These are phyloP conservation scores for Silurus glanis DNA, from an alignment of 2,113 vertebrate genomes.

Conservation along the genomic window DNA sequence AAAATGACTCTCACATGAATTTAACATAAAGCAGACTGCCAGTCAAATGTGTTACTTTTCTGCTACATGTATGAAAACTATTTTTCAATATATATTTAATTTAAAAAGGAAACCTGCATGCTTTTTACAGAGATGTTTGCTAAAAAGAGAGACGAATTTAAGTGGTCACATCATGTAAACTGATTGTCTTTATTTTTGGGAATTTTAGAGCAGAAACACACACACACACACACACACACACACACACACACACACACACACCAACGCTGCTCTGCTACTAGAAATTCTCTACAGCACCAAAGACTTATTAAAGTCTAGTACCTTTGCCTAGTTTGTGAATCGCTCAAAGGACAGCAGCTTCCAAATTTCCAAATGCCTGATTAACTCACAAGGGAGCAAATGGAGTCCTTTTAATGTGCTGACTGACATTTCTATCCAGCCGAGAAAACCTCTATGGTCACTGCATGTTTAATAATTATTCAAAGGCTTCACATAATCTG, in stretches of 20 bases:
- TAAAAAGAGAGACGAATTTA: not conserved
- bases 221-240: not conserved
- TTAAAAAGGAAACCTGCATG: not conserved
- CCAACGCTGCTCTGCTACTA: not conserved
- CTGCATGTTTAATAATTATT: not conserved
- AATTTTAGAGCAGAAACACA: not conserved
- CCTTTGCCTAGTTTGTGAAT: not conserved
- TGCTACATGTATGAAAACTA: not conserved
- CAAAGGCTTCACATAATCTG: not conserved
- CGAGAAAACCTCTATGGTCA: not conserved
- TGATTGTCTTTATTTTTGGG: not conserved
- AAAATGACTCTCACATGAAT: not conserved
- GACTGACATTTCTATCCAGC: not conserved
- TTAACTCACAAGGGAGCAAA: not conserved
- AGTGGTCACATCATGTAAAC: not conserved
- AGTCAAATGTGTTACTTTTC: not conserved
- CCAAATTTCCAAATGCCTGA: not conserved
- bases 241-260: not conserved
- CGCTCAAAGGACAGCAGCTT: not conserved
- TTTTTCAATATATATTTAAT: not conserved
- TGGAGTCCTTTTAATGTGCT: not conserved
- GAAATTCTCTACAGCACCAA: not conserved
- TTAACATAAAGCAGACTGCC: slow-evolving; percentile 6
- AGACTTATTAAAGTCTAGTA: slow-evolving; percentile 10
- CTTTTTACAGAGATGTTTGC: no score